Percentiles rank a stretch among this genome's conserved stretches.
Conservation (phyloP, 2,113 vertebrate genomes). For the Cryptoleucopteryx plumbea region DNA sequence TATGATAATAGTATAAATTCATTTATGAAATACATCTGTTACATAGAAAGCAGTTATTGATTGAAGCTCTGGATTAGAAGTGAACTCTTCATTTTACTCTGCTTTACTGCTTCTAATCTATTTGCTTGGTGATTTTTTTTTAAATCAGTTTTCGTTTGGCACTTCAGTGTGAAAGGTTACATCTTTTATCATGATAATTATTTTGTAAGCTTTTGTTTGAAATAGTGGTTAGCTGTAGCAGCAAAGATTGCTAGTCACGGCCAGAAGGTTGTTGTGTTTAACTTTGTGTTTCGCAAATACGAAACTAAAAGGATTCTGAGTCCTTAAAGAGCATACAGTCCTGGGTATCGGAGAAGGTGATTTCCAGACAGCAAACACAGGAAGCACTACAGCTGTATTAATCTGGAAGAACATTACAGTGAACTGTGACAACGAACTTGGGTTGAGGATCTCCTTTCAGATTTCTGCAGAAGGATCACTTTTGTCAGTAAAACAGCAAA, state of each 20-base stretch:
- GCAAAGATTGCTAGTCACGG: neutral
- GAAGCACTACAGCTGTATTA: neutral
- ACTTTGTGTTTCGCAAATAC: neutral
- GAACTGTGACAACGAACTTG: neutral
- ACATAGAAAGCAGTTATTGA: neutral
- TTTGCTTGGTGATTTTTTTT: neutral
- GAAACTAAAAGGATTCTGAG: neutral
- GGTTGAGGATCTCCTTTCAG: neutral
- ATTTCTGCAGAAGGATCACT: neutral
- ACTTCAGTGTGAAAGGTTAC: neutral
- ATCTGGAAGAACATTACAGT: neutral
- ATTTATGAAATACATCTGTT: neutral
- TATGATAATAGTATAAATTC: neutral
- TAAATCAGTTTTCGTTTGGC: neutral
- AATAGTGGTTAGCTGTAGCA: neutral
- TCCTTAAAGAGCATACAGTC: neutral
- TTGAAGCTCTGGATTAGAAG: neutral
- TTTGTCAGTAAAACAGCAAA: neutral
- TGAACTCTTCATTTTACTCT: neutral
- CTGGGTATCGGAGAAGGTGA: neutral
- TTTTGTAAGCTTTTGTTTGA: neutral
- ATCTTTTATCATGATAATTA: neutral
- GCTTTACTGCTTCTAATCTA: neutral
- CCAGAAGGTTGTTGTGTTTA: neutral
- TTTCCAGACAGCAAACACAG: conserved; percentile 7